Evolutionary conservation across 2,113 vertebrate genomes (phyloP).

Genomic region (Tachycineta bicolor): DNA sequence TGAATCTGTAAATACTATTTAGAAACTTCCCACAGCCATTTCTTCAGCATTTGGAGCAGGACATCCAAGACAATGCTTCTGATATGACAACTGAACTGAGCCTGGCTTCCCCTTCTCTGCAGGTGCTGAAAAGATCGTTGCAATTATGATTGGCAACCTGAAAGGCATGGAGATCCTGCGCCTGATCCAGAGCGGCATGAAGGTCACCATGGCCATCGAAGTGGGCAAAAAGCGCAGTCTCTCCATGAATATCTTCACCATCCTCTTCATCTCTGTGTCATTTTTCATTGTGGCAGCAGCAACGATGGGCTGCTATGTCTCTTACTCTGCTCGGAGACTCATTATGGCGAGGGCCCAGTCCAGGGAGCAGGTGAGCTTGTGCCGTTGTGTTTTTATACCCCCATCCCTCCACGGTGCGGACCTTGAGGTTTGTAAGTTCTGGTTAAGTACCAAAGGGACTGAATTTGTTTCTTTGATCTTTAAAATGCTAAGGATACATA

Average conservation of each 20-base stretch:
- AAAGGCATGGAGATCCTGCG: slow-evolving; percentile 80
- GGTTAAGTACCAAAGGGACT: neutral
- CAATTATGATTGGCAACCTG: slow-evolving; percentile 84
- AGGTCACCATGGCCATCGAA: slow-evolving; percentile 83
- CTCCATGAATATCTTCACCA: slow-evolving; percentile 85
- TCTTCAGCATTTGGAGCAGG: neutral
- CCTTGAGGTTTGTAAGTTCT: neutral
- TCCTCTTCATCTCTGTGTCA: slow-evolving; percentile 86
- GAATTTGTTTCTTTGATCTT: neutral
- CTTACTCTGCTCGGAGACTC: slow-evolving; percentile 84
- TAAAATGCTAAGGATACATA: neutral
- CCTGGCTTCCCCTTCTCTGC: slow-evolving; percentile 13
- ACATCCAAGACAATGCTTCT: neutral
- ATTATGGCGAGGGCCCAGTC: slow-evolving; percentile 78
- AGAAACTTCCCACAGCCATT: neutral
- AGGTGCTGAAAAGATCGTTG: slow-evolving; percentile 82
- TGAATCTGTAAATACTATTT: neutral
- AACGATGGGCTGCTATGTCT: slow-evolving; percentile 86
- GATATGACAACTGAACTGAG: neutral
- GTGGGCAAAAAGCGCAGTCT: slow-evolving; percentile 81
- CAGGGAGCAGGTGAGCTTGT: slow-evolving; percentile 79
- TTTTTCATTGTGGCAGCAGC: slow-evolving; percentile 87
- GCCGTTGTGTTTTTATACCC: neutral
- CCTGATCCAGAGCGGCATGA: slow-evolving; percentile 65
- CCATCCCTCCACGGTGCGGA: neutral